Conservation (phyloP, 2,113 vertebrate genomes). For the Coryphaenoides rupestris region DNA sequence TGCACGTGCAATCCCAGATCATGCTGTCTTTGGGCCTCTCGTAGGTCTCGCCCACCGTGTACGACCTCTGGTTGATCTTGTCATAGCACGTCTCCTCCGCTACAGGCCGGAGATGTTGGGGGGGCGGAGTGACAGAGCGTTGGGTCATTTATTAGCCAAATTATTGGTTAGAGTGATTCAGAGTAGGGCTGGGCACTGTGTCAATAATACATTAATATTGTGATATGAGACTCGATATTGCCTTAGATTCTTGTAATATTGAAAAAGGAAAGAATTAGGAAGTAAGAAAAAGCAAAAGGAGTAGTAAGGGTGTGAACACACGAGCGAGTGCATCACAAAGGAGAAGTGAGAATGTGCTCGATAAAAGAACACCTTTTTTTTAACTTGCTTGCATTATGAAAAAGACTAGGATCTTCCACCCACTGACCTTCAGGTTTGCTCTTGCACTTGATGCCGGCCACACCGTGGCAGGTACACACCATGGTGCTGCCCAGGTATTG, state of each 20-base stretch:
- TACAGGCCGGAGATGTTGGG: slow-evolving; percentile 30
- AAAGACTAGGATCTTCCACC: slow-evolving; percentile 16
- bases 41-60: slow-evolving; percentile 88
- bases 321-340: too few species aligned
- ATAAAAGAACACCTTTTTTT: not conserved
- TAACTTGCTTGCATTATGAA: not conserved
- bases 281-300: not conserved
- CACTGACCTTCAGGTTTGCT: slow-evolving; percentile 89
- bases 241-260: too few species aligned
- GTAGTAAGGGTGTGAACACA: too few species aligned
- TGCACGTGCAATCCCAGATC: slow-evolving; percentile 99
- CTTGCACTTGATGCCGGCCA: slow-evolving; percentile 88
- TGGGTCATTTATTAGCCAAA: too few species aligned
- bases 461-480: slow-evolving; percentile 92
- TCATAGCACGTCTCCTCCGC: slow-evolving; percentile 91
- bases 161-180: too few species aligned
- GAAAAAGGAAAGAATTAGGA: too few species aligned
- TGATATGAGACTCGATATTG: too few species aligned
- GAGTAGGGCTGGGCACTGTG: too few species aligned
- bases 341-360: not conserved
- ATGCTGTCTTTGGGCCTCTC: slow-evolving; percentile 94
- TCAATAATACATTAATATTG: too few species aligned
- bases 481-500: slow-evolving; percentile 83
- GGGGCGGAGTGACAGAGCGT: too few species aligned
- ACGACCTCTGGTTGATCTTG: slow-evolving; percentile 84